Conservation (phyloP, 2,113 vertebrate genomes). For the Corvus cornix region DNA sequence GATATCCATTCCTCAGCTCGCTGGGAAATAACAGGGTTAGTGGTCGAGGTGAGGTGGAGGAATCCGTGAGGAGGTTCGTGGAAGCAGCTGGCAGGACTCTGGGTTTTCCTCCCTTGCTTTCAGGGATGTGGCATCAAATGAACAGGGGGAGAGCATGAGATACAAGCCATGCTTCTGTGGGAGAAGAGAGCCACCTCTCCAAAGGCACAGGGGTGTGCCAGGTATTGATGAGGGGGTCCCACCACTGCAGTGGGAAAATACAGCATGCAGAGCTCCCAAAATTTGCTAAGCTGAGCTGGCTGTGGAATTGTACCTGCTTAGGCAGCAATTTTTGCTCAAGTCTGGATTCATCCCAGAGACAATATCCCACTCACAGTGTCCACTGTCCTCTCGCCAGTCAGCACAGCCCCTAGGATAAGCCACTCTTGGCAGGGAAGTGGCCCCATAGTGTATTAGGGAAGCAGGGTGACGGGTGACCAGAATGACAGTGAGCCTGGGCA, state of each 20-base stretch:
- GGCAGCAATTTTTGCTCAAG: background rate
- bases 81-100: background rate
- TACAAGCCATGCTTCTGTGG: background rate
- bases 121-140: background rate
- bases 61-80: background rate
- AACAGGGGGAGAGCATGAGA: background rate
- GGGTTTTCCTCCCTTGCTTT: background rate
- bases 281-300: too few relatives aligned
- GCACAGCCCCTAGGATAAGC: background rate
- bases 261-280: background rate
- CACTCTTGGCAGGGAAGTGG: background rate
- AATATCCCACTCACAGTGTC: background rate
- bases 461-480: background rate
- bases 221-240: background rate
- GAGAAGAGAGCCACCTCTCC: background rate
- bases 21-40: background rate
- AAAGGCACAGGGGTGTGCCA: fast-evolving
- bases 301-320: background rate
- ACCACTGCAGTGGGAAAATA: background rate
- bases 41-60: fast-evolving
- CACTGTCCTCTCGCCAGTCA: background rate
- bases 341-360: background rate
- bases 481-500: background rate
- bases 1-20: background rate
- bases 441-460: background rate